Evolutionary conservation across 2,113 vertebrate genomes (phyloP), one percentile per base, ranked within the genome.

Genomic region (Zapornia atra): DNA sequence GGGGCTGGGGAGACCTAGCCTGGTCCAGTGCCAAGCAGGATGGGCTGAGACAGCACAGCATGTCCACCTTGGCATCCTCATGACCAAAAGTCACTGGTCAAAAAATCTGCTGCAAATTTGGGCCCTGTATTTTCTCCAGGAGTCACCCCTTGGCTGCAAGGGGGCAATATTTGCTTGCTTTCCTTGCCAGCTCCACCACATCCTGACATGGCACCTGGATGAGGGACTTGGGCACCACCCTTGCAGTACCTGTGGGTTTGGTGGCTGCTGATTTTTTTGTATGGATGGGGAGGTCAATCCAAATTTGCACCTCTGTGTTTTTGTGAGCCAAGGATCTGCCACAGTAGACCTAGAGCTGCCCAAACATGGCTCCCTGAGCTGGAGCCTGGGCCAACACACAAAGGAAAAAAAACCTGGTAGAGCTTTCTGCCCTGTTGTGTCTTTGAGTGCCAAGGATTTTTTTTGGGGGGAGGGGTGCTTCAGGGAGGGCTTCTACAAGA

Each of bases 31-130:
- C 18, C 0, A 0, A 2, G 16, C 33, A 33, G 68, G 34, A 40
- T 44, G 24, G 19, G 34, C 33, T 56, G 17, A 15, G 10, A 57
- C 13, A 38, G 34, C n/a, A 33, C 20, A 53, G 10, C 26, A 11
- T 1, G 0, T 26, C 11, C 17, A 18, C 9, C 25, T 73, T 1
- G 1, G 15, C 19, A 31, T 48, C 40, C 16, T 50, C 1, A 0
- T 17, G 19, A 16, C 9, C 63, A 42, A 69, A 78, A 64, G 5
- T 1, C 40, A 42, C 33, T 34, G 21, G 15, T 33, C 22, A 51
- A 90, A 78, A 6, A 73, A 5, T 5, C 13, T 59, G 31, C 14
- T 86, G 57, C 14, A 71, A 81, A 64, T 63, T 10, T 29, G 17
- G 9, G 15, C 22, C 48, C 20, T 63, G 0, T 15, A 12, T 65